A percentile compares a stretch with the other conserved stretches of the same genome.
Evolutionary conservation across 1,140 invertebrate species (phyloP).

Genomic region (Drosophila cardini): DNA sequence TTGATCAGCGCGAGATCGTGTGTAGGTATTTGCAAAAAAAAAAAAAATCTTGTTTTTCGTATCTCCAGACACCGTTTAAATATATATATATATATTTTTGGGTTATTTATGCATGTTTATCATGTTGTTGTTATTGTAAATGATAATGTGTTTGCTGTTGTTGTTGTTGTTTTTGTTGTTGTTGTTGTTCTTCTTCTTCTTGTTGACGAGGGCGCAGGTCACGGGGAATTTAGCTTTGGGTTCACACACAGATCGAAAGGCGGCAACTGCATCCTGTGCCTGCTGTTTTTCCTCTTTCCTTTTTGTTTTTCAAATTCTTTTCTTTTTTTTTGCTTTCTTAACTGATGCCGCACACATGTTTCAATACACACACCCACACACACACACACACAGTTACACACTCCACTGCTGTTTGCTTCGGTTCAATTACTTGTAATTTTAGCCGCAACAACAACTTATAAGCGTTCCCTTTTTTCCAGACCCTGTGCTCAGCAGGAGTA

Average conservation of each 20-base stretch:
- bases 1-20: constrained; percentile 32
- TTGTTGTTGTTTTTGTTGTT: constrained; percentile 28
- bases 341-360: constrained; percentile 73
- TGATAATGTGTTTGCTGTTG: background rate
- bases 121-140: constrained; percentile 9
- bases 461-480: constrained; percentile 24
- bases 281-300: constrained; percentile 46
- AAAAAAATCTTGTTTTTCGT: background rate
- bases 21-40: constrained; percentile 37
- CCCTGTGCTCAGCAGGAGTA: too few relatives aligned
- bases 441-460: constrained; percentile 63
- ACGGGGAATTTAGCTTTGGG: constrained; percentile 25
- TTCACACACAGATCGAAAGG: background rate
- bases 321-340: constrained; percentile 46
- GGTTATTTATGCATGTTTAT: constrained; percentile 52
- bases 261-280: constrained; percentile 52
- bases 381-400: constrained; percentile 5
- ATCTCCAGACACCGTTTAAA: constrained; percentile 7
- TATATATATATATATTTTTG: background rate
- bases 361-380: constrained; percentile 17
- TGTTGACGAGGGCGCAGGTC: constrained; percentile 46
- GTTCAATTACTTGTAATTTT: constrained; percentile 82
- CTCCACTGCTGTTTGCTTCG: constrained; percentile 50
- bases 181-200: constrained; percentile 29
- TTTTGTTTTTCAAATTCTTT: background rate